Percentiles rank a stretch among this genome's conserved stretches.
Conservation (phyloP, 2,888 invertebrate genomes). For the Dascillus cervinus region DNA sequence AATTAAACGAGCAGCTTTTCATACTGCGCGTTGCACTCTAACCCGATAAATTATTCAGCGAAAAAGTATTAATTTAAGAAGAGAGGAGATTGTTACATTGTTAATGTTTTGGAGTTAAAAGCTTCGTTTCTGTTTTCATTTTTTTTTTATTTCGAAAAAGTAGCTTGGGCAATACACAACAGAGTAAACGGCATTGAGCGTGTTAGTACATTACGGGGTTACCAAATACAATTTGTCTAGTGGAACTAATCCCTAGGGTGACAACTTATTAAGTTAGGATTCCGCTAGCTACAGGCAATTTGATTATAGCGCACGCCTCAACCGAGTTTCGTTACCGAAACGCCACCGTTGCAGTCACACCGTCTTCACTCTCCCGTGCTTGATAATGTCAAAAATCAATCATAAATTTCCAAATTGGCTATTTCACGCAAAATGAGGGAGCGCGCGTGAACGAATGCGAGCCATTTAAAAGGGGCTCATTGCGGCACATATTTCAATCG, state of each 20-base stretch:
- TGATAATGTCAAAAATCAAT: slow-evolving; percentile 13
- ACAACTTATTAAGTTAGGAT: slow-evolving; percentile 27
- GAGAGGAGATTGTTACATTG: no score
- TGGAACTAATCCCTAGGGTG: slow-evolving; percentile 26
- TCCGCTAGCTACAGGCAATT: slow-evolving; percentile 24
- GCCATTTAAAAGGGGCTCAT: no score
- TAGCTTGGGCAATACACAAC: no score
- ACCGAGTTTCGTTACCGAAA: slow-evolving; percentile 7
- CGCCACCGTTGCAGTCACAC: not conserved
- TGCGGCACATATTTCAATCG: no score
- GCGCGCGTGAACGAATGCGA: no score
- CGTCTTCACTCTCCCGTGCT: not conserved
- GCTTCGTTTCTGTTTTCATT: no score
- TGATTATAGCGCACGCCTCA: slow-evolving; percentile 23
- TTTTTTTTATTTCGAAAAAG: no score
- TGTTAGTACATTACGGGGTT: slow-evolving; percentile 20
- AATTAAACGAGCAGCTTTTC: no score
- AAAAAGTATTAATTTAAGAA: no score
- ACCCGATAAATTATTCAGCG: no score
- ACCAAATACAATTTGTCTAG: slow-evolving; percentile 26
- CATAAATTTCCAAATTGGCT: slow-evolving; percentile 10
- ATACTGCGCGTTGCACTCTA: no score
- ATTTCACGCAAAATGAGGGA: slow-evolving; percentile 6
- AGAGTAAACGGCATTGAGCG: slow-evolving; percentile 7
- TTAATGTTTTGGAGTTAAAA: no score